Percentiles rank a stretch among this genome's conserved stretches.
phyloP scores from a whole-genome alignment of 2,113 vertebrate species.

The Vimba vimba region DNA sequence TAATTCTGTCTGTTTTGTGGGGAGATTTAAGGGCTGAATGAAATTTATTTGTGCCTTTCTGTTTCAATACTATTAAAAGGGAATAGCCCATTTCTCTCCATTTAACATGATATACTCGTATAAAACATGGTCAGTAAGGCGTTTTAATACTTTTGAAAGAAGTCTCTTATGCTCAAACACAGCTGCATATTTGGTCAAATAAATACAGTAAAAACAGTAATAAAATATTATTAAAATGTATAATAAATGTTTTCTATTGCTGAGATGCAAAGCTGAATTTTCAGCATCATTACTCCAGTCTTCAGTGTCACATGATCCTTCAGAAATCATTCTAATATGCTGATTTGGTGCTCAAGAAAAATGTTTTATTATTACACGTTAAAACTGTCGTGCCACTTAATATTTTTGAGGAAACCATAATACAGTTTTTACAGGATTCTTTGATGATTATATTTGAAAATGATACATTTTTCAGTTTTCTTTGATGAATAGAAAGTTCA shows the following conservation, averaged over 20 bases:
- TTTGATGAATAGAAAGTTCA: background rate
- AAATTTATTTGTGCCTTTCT: background rate
- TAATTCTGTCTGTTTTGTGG: slow-evolving; percentile 32
- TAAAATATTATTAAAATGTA: background rate
- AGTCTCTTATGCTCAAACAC: background rate
- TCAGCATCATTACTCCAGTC: background rate
- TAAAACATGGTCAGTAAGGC: background rate
- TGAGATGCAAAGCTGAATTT: background rate
- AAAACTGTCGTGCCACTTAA: no score
- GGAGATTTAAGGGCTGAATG: background rate
- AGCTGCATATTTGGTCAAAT: background rate
- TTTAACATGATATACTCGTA: background rate
- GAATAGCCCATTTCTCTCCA: background rate
- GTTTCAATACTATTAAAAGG: background rate
- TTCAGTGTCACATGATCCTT: background rate
- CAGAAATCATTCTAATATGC: no score
- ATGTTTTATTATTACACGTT: no score
- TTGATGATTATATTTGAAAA: background rate
- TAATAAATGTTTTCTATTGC: background rate
- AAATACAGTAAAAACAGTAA: background rate
- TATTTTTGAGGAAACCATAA: no score
- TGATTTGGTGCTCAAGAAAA: no score
- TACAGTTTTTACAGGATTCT: background rate
- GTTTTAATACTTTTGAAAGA: background rate
- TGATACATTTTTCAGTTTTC: background rate